Evolutionary conservation across 2,113 vertebrate species (phyloP).

Genomic region (Hippocampus mohnikei): DNA sequence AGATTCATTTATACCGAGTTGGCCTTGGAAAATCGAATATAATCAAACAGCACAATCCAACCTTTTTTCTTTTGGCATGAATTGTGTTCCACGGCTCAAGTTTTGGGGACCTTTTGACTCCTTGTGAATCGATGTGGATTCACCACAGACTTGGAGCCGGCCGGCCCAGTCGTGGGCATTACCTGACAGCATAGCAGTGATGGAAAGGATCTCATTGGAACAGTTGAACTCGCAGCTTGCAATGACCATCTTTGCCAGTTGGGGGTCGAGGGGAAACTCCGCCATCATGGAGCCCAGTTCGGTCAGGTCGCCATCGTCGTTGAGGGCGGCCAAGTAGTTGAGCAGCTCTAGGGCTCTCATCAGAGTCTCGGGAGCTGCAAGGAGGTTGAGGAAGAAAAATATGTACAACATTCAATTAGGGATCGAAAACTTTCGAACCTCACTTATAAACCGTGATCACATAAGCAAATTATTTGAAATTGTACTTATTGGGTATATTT

Average conservation of each 20-base stretch:
- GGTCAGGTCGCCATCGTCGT: slow-evolving; percentile 96
- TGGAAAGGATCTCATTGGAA: slow-evolving; percentile 99
- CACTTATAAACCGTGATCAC: background rate
- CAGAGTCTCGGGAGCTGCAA: slow-evolving; percentile 91
- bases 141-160: slow-evolving; percentile 25
- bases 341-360: slow-evolving; percentile 97
- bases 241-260: slow-evolving; percentile 99
- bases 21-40: background rate
- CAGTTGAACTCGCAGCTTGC: slow-evolving; percentile 99
- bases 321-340: slow-evolving; percentile 96
- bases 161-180: slow-evolving; percentile 81
- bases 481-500: too few species aligned
- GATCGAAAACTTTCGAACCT: background rate
- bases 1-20: background rate
- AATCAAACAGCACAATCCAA: background rate
- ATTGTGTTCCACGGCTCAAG: background rate
- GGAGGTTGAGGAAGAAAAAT: background rate
- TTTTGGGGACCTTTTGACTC: slow-evolving; percentile 1
- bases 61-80: background rate
- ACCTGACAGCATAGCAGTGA: slow-evolving; percentile 99
- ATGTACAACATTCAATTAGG: background rate
- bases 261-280: slow-evolving; percentile 95
- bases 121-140: background rate
- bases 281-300: slow-evolving; percentile 99
- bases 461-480: too few species aligned